Percentiles rank a stretch among this genome's conserved stretches.
phyloP scores from a whole-genome alignment of 2,888 invertebrate species.

The Neocrepidodera transversa region DNA sequence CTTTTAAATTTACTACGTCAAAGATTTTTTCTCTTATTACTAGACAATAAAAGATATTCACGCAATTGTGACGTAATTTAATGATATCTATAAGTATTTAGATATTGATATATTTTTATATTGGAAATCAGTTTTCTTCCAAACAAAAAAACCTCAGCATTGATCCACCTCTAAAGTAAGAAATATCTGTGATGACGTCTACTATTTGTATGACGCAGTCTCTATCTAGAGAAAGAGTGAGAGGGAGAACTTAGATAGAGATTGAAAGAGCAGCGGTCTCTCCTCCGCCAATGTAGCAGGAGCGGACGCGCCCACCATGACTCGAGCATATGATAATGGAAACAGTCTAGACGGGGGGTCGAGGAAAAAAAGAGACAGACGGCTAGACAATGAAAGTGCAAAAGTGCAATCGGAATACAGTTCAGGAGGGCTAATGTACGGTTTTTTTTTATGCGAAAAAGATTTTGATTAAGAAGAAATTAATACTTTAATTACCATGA shows the following conservation, averaged over 20 bases:
- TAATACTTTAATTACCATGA: no score
- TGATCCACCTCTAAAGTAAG: slow-evolving; percentile 5
- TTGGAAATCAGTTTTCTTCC: no score
- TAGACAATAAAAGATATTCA: no score
- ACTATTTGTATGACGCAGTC: slow-evolving; percentile 4
- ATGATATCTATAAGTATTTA: no score
- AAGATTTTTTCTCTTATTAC: no score
- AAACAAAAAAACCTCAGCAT: no score
- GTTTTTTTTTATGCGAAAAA: not conserved
- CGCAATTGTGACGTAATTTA: no score
- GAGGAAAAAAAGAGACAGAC: slow-evolving; percentile 11
- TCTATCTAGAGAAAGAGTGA: not conserved
- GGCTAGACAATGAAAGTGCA: slow-evolving; percentile 20
- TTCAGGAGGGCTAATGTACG: slow-evolving; percentile 7
- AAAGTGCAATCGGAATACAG: slow-evolving; percentile 18
- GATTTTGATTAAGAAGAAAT: no score
- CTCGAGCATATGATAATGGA: slow-evolving; percentile 15
- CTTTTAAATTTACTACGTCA: no score
- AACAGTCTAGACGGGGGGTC: slow-evolving; percentile 16
- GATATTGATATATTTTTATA: no score
- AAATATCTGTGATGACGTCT: slow-evolving; percentile 3
- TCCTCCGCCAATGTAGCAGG: slow-evolving; percentile 5
- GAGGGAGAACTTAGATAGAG: not conserved
- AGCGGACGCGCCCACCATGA: slow-evolving; percentile 8
- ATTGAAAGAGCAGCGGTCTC: not conserved